phyloP scores from a whole-genome alignment of 2,888 invertebrate species.

The Drosophila peninsularis region DNA sequence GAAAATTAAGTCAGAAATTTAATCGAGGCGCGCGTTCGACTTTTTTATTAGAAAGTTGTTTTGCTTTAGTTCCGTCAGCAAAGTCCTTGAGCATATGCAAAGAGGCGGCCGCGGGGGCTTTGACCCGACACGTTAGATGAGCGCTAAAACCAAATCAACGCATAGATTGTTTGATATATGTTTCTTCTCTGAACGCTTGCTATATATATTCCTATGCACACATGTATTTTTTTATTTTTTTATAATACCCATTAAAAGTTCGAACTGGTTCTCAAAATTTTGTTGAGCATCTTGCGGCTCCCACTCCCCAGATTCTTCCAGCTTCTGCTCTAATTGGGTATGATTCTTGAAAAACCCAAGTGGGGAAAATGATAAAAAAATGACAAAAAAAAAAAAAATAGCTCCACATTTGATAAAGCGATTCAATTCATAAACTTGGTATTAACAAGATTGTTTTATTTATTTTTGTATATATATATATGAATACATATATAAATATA shows the following conservation, averaged over 20 bases:
- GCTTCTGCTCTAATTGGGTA: constrained; percentile 32
- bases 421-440: constrained; percentile 60
- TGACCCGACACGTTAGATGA: constrained; percentile 53
- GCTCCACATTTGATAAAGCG: constrained; percentile 47
- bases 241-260: constrained; percentile 34
- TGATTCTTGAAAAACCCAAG: constrained; percentile 33
- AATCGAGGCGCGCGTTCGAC: constrained; percentile 38
- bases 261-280: constrained; percentile 51
- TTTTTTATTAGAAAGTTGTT: constrained; percentile 79
- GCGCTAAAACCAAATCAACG: constrained; percentile 33
- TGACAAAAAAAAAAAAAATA: constrained; percentile 37
- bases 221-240: constrained; percentile 27
- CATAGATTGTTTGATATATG: constrained; percentile 58
- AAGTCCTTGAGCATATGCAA: constrained; percentile 63
- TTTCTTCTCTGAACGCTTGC: constrained; percentile 5
- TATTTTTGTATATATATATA: not conserved
- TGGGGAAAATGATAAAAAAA: constrained; percentile 54
- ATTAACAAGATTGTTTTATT: constrained; percentile 19
- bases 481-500: too few species aligned
- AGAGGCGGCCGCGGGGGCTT: constrained; percentile 54
- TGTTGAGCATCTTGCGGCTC: constrained; percentile 6
- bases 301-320: constrained; percentile 8
- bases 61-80: constrained; percentile 74
- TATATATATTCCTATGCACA: not conserved
- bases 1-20: constrained; percentile 70